Evolutionary conservation across 2,113 vertebrate species (phyloP).

Genomic region (Chaetorhynchus papuensis): DNA sequence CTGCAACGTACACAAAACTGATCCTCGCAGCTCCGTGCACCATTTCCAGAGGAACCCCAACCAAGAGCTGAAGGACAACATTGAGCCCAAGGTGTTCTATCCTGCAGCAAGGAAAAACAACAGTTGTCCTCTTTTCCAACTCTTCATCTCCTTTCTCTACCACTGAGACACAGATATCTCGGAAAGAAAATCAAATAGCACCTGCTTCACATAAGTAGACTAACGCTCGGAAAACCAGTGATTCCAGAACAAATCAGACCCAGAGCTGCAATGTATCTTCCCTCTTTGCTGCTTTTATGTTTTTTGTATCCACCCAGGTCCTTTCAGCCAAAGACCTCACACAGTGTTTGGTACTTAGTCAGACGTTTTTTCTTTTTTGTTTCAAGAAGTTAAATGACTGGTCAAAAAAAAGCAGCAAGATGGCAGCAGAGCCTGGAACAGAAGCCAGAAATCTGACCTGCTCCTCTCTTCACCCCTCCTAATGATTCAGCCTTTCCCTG

Average conservation of each 20-base stretch:
- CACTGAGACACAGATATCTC: not conserved
- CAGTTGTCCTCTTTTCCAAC: not conserved
- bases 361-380: not conserved
- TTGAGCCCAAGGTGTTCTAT: slow-evolving; percentile 95
- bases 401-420: not conserved
- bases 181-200: not conserved
- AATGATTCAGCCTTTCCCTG: not conserved
- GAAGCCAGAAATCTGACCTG: not conserved
- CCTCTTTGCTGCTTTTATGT: not conserved
- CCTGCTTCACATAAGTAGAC: not conserved
- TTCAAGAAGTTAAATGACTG: not conserved
- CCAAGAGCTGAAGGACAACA: slow-evolving; percentile 93
- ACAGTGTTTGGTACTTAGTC: not conserved
- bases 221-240: not conserved
- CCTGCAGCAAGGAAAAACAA: slow-evolving; percentile 74
- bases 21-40: slow-evolving; percentile 92
- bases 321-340: not conserved
- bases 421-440: slow-evolving; percentile 8
- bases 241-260: not conserved
- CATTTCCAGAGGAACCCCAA: slow-evolving; percentile 97
- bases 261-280: not conserved
- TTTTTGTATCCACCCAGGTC: not conserved
- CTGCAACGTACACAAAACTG: slow-evolving; percentile 89
- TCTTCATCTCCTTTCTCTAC: not conserved
- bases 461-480: not conserved